These are phyloP conservation scores for Campylomormyrus tamandua DNA, from an alignment of 2,113 vertebrate species.

Conservation along the genomic window DNA sequence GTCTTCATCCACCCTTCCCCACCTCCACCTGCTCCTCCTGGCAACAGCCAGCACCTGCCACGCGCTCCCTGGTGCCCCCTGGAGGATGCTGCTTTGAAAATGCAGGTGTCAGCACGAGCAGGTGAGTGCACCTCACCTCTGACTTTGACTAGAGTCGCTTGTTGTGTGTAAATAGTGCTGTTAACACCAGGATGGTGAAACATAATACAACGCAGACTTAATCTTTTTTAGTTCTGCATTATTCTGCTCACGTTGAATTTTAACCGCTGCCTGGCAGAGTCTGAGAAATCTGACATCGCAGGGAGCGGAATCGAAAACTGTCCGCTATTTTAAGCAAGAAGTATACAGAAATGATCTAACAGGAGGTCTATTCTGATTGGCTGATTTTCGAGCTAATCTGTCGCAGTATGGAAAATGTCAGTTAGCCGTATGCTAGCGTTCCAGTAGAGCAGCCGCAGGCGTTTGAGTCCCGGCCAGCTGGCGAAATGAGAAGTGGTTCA, in stretches of 20 bases:
- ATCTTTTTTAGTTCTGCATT: not conserved
- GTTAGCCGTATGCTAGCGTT: constrained; percentile 6
- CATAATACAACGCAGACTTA: not conserved
- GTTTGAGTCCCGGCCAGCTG: not conserved
- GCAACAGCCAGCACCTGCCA: not conserved
- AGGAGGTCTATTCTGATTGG: constrained; percentile 4
- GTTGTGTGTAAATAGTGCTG: not conserved
- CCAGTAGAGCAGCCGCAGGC: not conserved
- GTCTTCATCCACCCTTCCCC: not conserved
- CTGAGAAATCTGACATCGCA: not conserved
- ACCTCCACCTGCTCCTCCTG: not conserved
- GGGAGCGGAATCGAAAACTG: not conserved
- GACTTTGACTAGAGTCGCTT: constrained; percentile 19
- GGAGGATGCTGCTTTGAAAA: constrained; percentile 18
- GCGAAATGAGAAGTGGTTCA: not conserved
- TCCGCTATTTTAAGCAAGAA: not conserved
- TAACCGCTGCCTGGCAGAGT: not conserved
- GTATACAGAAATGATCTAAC: not conserved
- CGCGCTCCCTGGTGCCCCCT: constrained; percentile 20
- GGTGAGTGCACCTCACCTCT: constrained; percentile 21
- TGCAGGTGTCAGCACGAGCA: constrained; percentile 13
- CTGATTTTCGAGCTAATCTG: constrained; percentile 11
- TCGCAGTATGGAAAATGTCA: constrained; percentile 3
- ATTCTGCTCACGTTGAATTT: not conserved
- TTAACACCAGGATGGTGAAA: not conserved